phyloP scores from a whole-genome alignment of 2,888 invertebrate genomes.

The Stenotaenia linearis region DNA sequence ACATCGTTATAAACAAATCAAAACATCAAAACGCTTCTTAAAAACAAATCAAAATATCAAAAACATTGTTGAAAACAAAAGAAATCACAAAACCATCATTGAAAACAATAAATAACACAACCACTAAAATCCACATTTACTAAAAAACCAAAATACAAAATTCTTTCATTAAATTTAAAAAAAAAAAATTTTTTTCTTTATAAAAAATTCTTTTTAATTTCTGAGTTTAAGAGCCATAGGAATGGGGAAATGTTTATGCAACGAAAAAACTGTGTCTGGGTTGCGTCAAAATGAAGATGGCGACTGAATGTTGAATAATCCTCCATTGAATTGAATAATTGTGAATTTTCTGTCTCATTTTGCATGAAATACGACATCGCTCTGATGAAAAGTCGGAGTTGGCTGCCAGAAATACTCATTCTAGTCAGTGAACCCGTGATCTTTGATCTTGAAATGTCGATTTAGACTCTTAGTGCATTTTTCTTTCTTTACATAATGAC shows the following conservation, averaged over 20 bases:
- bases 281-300: background rate
- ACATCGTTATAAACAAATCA: too few species aligned
- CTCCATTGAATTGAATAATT: background rate
- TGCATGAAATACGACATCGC: background rate
- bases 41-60: too few species aligned
- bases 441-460: conserved; percentile 2
- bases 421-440: conserved; percentile 12
- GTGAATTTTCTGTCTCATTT: background rate
- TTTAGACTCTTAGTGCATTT: background rate
- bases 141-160: too few species aligned
- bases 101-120: too few species aligned
- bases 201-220: too few species aligned
- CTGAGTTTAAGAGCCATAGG: too few species aligned
- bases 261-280: background rate
- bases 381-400: background rate
- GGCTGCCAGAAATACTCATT: background rate
- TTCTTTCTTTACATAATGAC: background rate
- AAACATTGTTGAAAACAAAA: too few species aligned
- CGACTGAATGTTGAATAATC: background rate
- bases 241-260: background rate
- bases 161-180: too few species aligned
- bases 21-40: too few species aligned
- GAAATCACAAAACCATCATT: too few species aligned
- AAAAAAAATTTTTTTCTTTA: too few species aligned
- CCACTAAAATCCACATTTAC: too few species aligned